A percentile compares a stretch with the other conserved stretches of the same genome.
These are phyloP conservation scores for Synergus japonicus DNA, from an alignment of 2,888 invertebrate species.

Conservation along the genomic window DNA sequence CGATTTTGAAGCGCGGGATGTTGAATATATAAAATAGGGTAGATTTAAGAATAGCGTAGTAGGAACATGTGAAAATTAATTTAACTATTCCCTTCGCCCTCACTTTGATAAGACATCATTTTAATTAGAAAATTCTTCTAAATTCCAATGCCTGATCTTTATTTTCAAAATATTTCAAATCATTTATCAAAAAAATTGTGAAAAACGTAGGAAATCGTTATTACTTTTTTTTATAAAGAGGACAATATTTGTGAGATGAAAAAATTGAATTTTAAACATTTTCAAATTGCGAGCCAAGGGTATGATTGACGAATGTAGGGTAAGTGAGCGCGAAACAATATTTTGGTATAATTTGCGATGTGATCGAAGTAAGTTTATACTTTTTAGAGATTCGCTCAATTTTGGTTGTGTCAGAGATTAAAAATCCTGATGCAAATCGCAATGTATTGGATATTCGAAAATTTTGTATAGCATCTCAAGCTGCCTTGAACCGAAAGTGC, in stretches of 20 bases:
- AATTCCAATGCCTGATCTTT: neutral
- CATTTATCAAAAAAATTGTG: neutral
- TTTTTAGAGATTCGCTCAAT: conserved; percentile 43
- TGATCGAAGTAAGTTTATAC: conserved; percentile 41
- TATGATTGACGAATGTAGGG: conserved; percentile 15
- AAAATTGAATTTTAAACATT: neutral
- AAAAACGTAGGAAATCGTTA: neutral
- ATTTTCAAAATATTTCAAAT: neutral
- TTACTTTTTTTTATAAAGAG: neutral
- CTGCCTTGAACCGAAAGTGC: conserved; percentile 77
- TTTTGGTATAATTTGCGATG: conserved; percentile 46
- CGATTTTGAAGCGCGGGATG: conserved; percentile 15
- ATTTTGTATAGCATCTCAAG: conserved; percentile 75
- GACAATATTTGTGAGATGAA: neutral
- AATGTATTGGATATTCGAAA: conserved; percentile 46
- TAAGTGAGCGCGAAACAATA: conserved; percentile 34
- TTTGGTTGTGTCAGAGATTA: conserved; percentile 42
- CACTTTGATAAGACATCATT: neutral
- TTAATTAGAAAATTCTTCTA: neutral
- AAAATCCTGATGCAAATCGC: conserved; percentile 46
- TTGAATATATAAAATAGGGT: conserved; percentile 26
- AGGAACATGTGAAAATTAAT: neutral
- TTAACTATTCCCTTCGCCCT: conserved; percentile 7
- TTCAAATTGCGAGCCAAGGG: neutral
- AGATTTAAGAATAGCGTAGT: conserved; percentile 9